phyloP scores from a whole-genome alignment of 2,113 vertebrate genomes.

The Bos indicus region DNA sequence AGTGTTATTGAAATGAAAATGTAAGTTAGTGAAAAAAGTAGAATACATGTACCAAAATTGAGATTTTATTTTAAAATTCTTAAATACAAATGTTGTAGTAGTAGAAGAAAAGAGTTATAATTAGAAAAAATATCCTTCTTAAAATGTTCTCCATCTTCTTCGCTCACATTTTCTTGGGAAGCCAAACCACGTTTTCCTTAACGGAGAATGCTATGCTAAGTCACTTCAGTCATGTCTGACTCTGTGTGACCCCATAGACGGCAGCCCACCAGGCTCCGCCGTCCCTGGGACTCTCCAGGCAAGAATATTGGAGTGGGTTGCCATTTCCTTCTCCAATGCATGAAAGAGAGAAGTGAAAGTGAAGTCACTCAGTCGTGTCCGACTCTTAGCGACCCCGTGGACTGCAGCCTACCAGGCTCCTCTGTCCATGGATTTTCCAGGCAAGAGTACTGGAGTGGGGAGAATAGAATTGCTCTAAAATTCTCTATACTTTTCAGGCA shows the following conservation, averaged over 20 bases:
- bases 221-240: no score
- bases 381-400: no score
- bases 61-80: not conserved
- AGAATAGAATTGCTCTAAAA: not conserved
- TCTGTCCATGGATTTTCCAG: no score
- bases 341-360: no score
- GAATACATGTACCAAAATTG: not conserved
- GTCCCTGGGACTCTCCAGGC: no score
- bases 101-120: not conserved
- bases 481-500: not conserved
- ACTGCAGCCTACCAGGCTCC: no score
- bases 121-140: not conserved
- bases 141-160: not conserved
- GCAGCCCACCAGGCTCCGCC: no score
- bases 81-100: not conserved
- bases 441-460: no score
- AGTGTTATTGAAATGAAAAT: constrained; percentile 29
- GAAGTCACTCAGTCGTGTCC: no score
- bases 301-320: no score
- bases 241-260: no score
- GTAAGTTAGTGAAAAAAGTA: not conserved
- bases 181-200: not conserved
- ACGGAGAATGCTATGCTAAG: not conserved
- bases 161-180: not conserved
- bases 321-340: no score